These are phyloP conservation scores for Orcinus orca DNA, from an alignment of 2,113 vertebrate genomes.

Conservation along the genomic window DNA sequence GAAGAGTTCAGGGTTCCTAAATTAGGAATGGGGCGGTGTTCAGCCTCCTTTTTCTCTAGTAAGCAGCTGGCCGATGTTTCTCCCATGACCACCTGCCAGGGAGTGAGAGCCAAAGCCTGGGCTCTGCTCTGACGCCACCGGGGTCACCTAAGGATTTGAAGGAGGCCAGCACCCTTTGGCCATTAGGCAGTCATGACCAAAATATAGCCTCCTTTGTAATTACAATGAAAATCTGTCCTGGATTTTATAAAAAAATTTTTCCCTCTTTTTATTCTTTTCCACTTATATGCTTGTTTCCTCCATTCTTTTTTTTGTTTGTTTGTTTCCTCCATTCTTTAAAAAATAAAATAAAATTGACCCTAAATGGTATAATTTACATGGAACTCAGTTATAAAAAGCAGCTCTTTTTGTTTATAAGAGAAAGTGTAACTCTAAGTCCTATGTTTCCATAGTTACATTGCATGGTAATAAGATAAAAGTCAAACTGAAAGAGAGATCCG, in stretches of 20 bases:
- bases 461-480: conserved; percentile 65
- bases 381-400: conserved; percentile 72
- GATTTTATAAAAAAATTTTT: background rate
- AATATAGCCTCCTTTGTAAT: background rate
- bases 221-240: background rate
- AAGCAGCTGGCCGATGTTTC: background rate
- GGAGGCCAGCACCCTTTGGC: background rate
- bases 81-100: background rate
- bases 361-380: conserved; percentile 62
- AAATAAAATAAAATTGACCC: conserved; percentile 42
- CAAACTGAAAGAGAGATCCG: background rate
- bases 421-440: conserved; percentile 61
- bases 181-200: background rate
- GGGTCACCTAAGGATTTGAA: background rate
- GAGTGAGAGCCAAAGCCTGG: background rate
- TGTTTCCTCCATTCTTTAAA: background rate
- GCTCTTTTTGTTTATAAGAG: conserved; percentile 45
- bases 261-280: background rate
- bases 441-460: conserved; percentile 66
- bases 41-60: background rate
- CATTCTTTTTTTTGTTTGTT: background rate
- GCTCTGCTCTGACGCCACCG: background rate
- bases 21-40: background rate
- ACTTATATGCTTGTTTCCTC: conserved; percentile 15
- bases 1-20: background rate